Percentiles rank a stretch among this genome's conserved stretches.
Conservation (phyloP, 2,797 vertebrate genomes). For the Lagodon rhomboides region DNA sequence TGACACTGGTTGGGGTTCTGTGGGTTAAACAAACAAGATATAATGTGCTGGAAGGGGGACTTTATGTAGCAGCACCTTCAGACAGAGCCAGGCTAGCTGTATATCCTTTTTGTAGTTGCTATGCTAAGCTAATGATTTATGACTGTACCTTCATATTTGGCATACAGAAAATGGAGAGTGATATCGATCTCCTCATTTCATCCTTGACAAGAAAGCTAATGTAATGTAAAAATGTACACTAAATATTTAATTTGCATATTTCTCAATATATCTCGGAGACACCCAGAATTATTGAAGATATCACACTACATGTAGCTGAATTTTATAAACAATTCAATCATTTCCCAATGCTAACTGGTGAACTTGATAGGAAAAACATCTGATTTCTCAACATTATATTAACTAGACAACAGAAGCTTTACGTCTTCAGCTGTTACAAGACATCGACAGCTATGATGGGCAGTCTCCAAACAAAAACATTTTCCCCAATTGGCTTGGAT, state of each 20-base stretch:
- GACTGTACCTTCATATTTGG: conserved; percentile 1
- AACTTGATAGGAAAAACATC: neutral
- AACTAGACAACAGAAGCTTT: neutral
- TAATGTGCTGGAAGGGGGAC: no score
- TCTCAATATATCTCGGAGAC: neutral
- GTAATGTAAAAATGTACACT: neutral
- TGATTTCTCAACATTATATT: no score
- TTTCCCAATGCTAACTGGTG: neutral
- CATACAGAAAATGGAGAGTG: neutral
- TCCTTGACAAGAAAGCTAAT: neutral
- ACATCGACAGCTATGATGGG: neutral
- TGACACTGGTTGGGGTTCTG: no score
- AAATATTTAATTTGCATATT: neutral
- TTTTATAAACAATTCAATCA: neutral
- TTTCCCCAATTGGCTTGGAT: neutral
- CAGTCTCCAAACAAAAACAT: neutral
- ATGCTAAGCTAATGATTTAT: neutral
- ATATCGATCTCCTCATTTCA: neutral
- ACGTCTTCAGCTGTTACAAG: no score
- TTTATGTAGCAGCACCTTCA: neutral
- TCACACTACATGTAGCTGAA: neutral
- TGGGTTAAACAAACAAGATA: no score
- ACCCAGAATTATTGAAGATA: neutral
- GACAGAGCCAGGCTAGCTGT: neutral
- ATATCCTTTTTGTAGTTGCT: neutral